Base-by-base conservation (phyloP, 2,888 invertebrate genomes). In the Acanthosepion esculentum region DNA sequence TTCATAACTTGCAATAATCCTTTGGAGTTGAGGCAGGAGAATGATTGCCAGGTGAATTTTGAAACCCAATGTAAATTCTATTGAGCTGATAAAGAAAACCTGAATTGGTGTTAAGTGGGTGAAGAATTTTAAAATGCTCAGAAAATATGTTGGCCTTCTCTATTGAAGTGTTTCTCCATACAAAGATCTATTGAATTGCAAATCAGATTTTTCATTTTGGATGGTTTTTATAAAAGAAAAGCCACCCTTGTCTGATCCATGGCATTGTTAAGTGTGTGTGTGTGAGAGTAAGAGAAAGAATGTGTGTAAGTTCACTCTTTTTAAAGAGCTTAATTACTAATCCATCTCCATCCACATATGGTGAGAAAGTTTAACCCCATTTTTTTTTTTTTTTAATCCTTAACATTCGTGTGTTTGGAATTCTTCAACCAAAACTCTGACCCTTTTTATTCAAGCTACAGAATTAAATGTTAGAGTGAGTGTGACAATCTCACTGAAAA, bases 401-500 rank as follows among this genome's bases (percentile, higher is more conserved):
- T 64, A 64, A 64, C 8, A 23, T 78, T 33, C 33, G 10, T 78
- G 29, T 78, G n/a, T 78, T 18, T 59, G 59, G 0, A 6, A 59
- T 7, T 59, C 4, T 55, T 18, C 4, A 78, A n/a, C 33, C 29
- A 23, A 64, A 8, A 12, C 29, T 23, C 64, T 64, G 26, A 26
- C 3, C 26, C 29, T 64, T 26, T 50, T 64, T 23, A 26, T 64
- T 64, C 64, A 64, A 64, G 26, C 26, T 64, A 78, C n/a, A 33
- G 78, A 78, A 78, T 78, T 78, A 3, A 20, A 59, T 59, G 59
- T 59, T 78, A 78, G 78, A n/a, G 78, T 78, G 15, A 10, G 8
- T n/a, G n/a, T 78, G 78, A 78, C 78, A 78, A 78, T 78, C 78
- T n/a, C n/a, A 78, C 78, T n/a, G n/a, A 33, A 78, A n/a, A 78